Percentiles rank a stretch among this genome's conserved stretches.
These are phyloP conservation scores for Melanotaenia duboulayi DNA, from an alignment of 2,113 vertebrate genomes.

Conservation along the genomic window DNA sequence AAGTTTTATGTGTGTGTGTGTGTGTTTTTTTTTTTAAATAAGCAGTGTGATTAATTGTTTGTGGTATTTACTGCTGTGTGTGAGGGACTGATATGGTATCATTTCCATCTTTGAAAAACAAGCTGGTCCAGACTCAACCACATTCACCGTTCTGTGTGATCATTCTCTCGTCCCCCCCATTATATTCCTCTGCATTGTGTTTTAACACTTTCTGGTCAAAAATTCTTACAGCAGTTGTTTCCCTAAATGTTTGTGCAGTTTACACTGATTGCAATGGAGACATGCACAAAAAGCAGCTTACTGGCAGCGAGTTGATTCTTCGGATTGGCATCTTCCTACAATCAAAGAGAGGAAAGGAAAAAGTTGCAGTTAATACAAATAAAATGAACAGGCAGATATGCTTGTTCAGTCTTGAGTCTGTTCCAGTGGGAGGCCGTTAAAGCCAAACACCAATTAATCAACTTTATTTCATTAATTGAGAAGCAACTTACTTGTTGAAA, in stretches of 20 bases:
- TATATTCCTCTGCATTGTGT: no score
- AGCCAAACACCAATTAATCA: background rate
- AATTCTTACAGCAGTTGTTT: no score
- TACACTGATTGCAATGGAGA: background rate
- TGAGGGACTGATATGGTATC: no score
- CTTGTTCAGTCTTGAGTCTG: background rate
- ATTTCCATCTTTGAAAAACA: no score
- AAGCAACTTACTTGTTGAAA: conserved; percentile 82
- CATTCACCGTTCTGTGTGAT: no score
- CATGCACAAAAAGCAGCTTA: conserved; percentile 69
- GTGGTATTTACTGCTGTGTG: no score
- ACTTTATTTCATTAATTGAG: background rate
- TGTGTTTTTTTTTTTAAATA: no score
- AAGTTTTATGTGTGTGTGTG: background rate
- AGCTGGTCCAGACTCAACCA: no score
- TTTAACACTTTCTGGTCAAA: no score
- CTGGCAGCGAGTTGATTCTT: conserved; percentile 90
- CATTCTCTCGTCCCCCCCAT: no score
- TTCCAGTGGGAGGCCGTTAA: background rate
- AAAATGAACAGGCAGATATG: background rate
- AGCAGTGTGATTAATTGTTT: no score
- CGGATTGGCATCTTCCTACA: conserved; percentile 83
- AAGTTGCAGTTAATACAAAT: conserved; percentile 5
- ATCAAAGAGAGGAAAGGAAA: background rate
- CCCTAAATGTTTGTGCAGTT: background rate